Evolutionary conservation across 2,113 vertebrate species (phyloP).

Genomic region (Eira barbara): DNA sequence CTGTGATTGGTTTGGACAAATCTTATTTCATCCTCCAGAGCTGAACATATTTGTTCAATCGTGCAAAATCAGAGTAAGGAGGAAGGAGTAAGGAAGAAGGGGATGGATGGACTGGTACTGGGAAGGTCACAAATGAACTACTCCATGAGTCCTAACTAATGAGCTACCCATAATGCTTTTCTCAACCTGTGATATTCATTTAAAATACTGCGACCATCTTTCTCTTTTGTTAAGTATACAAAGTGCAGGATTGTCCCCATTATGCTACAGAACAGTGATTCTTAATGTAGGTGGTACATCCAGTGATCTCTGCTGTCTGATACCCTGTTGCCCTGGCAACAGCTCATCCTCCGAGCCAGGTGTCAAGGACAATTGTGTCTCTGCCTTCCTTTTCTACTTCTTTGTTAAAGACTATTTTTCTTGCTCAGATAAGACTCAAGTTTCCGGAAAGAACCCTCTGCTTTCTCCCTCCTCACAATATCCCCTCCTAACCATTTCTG

Average conservation of each 20-base stretch:
- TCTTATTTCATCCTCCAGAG: not conserved
- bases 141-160: not conserved
- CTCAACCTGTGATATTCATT: not conserved
- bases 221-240: not conserved
- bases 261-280: not conserved
- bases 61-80: not conserved
- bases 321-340: conserved; percentile 48
- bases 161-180: not conserved
- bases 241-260: not conserved
- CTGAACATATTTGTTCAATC: not conserved
- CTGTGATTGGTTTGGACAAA: not conserved
- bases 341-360: not conserved
- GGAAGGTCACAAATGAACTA: not conserved
- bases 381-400: not conserved
- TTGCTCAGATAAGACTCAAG: not conserved
- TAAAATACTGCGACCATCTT: not conserved
- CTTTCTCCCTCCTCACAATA: not conserved
- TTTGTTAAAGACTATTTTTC: conserved; percentile 7
- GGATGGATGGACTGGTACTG: not conserved
- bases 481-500: too few species aligned
- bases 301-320: not conserved
- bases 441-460: not conserved
- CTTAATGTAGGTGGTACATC: not conserved
- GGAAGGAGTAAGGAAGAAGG: not conserved
- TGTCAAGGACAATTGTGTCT: conserved; percentile 29